Percentiles rank a stretch among this genome's conserved stretches.
Evolutionary conservation across 2,113 vertebrate genomes (phyloP).

Genomic region (Atlantisia rogersi): DNA sequence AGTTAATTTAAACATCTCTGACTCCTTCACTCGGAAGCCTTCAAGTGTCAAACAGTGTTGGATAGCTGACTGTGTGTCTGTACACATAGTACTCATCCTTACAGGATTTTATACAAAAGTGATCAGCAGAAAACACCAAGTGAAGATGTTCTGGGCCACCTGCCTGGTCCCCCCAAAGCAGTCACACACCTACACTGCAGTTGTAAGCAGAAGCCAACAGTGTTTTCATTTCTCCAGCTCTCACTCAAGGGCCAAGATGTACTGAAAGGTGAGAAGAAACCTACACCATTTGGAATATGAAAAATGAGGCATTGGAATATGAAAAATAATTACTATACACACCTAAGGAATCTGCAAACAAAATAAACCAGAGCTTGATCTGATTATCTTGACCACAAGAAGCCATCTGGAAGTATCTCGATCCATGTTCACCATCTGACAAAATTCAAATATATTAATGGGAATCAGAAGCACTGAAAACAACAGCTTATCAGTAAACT

Average conservation of each 20-base stretch:
- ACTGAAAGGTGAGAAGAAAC: not conserved
- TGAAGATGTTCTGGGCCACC: not conserved
- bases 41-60: not conserved
- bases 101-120: not conserved
- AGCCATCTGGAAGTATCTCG: conserved; percentile 80
- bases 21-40: not conserved
- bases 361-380: conserved; percentile 86
- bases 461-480: not conserved
- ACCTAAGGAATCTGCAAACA: conserved; percentile 79
- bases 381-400: conserved; percentile 90
- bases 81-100: not conserved
- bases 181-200: not conserved
- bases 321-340: conserved; percentile 29
- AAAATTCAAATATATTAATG: conserved; percentile 22
- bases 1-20: not conserved
- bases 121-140: not conserved
- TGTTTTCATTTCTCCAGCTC: not conserved
- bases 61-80: not conserved
- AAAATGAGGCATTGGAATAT: not conserved
- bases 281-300: no score
- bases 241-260: not conserved
- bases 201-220: not conserved
- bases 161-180: not conserved
- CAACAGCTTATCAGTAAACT: not conserved
- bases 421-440: conserved; percentile 70